Evolutionary conservation across 2,113 vertebrate genomes (phyloP).

Genomic region (Vulpes vulpes): DNA sequence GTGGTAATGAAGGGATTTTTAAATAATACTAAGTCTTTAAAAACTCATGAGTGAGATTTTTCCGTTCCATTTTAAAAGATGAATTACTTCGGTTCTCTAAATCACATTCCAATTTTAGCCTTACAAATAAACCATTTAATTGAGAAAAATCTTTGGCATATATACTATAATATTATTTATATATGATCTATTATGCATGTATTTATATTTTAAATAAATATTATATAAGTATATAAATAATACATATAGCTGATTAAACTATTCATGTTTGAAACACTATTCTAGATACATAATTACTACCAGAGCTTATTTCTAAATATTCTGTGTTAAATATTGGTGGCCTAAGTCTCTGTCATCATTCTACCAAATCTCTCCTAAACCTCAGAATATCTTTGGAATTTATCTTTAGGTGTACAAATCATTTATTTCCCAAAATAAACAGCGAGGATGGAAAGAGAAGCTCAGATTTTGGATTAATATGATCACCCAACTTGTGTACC

Average conservation of each 20-base stretch:
- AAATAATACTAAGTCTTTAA: constrained; percentile 15
- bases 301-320: constrained; percentile 8
- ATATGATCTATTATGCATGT: background rate
- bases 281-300: background rate
- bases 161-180: background rate
- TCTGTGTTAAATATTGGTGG: constrained; percentile 28
- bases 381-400: constrained; percentile 15
- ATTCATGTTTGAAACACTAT: background rate
- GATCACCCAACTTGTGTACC: background rate
- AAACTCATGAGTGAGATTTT: constrained; percentile 24
- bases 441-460: background rate
- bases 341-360: background rate
- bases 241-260: background rate
- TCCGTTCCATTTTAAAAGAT: constrained; percentile 17
- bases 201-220: background rate
- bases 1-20: constrained; percentile 60
- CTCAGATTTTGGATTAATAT: background rate
- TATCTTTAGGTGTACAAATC: constrained; percentile 14
- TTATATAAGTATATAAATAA: background rate
- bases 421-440: background rate
- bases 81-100: constrained; percentile 41
- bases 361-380: background rate
- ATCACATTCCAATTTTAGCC: constrained; percentile 28
- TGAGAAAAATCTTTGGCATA: background rate
- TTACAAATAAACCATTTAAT: constrained; percentile 41